A percentile compares a stretch with the other conserved stretches of the same genome.
phyloP scores from a whole-genome alignment of 2,888 invertebrate species.

The Xestobium rufovillosum region DNA sequence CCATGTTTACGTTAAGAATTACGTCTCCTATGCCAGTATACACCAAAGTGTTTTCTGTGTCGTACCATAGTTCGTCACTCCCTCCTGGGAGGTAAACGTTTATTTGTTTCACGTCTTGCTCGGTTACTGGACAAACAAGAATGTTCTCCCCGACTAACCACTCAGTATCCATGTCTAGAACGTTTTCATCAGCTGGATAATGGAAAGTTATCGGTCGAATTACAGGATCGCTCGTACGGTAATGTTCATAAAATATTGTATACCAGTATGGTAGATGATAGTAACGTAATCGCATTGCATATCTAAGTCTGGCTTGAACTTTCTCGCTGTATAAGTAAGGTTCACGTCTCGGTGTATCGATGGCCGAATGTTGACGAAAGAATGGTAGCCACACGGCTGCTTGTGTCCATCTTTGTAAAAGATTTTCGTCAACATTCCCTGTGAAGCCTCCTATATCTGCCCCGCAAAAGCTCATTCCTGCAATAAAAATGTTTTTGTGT shows the following conservation, averaged over 20 bases:
- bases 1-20: conserved; percentile 11
- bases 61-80: conserved; percentile 66
- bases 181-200: conserved; percentile 71
- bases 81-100: conserved; percentile 80
- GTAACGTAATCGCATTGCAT: conserved; percentile 68
- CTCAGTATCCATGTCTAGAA: conserved; percentile 73
- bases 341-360: conserved; percentile 88
- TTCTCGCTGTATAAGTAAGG: conserved; percentile 83
- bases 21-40: conserved; percentile 8
- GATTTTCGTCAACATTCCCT: conserved; percentile 80
- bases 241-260: conserved; percentile 83
- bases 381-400: conserved; percentile 89
- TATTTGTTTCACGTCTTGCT: conserved; percentile 61
- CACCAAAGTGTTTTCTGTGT: conserved; percentile 3
- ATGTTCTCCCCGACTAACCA: conserved; percentile 71
- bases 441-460: conserved; percentile 98
- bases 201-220: conserved; percentile 84
- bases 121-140: conserved; percentile 79
- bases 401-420: conserved; percentile 67
- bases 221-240: conserved; percentile 72
- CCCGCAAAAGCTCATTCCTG: conserved; percentile 86
- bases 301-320: conserved; percentile 53
- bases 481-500: conserved; percentile 41
- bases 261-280: conserved; percentile 84
- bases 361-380: conserved; percentile 90